A percentile compares a stretch with the other conserved stretches of the same genome.
Conservation (phyloP, 1,140 invertebrate genomes). For the Sarcophaga bullata region DNA sequence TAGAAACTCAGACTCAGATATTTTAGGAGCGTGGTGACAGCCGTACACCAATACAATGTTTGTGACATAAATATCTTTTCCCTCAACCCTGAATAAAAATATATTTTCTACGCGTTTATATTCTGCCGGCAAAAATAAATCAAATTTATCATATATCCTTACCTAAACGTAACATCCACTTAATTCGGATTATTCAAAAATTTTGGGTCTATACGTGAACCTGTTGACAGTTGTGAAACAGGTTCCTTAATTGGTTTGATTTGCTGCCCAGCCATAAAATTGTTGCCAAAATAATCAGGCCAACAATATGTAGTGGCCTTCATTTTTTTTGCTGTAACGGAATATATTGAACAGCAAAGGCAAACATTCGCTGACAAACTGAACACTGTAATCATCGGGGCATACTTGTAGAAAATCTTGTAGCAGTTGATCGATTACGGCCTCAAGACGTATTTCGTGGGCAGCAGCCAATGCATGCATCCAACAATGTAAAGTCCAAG, state of each 20-base stretch:
- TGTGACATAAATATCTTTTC: slow-evolving; percentile 90
- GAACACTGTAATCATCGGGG: slow-evolving; percentile 84
- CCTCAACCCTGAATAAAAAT: slow-evolving; percentile 77
- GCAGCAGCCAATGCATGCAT: slow-evolving; percentile 88
- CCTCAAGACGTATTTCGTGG: slow-evolving; percentile 82
- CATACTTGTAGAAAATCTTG: slow-evolving; percentile 91
- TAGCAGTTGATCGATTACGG: slow-evolving; percentile 88
- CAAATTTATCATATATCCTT: background rate
- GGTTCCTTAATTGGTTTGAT: slow-evolving; percentile 82
- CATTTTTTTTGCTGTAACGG: slow-evolving; percentile 92
- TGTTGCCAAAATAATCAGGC: slow-evolving; percentile 92
- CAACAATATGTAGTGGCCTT: slow-evolving; percentile 84
- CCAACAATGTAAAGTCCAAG: slow-evolving; percentile 92
- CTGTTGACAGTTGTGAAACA: slow-evolving; percentile 73
- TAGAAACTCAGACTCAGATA: too few relatives aligned
- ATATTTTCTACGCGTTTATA: background rate
- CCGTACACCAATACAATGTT: slow-evolving; percentile 92
- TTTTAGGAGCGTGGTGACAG: slow-evolving; percentile 85
- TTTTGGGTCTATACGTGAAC: slow-evolving; percentile 86
- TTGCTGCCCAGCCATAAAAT: slow-evolving; percentile 87
- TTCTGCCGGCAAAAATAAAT: background rate
- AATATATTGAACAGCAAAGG: slow-evolving; percentile 91
- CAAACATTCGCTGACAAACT: slow-evolving; percentile 90
- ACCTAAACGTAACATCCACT: slow-evolving; percentile 90
- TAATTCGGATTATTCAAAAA: slow-evolving; percentile 92